Base-by-base conservation (phyloP, 2,113 vertebrate genomes). In the Beaufortia kweichowensis region DNA sequence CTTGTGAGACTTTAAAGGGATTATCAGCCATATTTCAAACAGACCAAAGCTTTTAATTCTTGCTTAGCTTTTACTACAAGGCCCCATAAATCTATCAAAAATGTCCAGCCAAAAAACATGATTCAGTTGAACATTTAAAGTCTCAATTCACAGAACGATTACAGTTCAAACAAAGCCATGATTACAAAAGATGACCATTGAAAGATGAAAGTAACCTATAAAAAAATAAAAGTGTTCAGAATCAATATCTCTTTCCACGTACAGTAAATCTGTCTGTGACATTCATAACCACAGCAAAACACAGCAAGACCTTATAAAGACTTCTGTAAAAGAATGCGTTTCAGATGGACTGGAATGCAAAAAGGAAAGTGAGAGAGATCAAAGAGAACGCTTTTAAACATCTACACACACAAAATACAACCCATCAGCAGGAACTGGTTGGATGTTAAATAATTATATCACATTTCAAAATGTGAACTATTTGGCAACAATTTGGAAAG, bases 261-360 rank as follows among this genome's bases (percentile, higher is more conserved):
- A 15, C 23, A 69, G 76, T 70, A 79, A 79, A 76, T 71, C 72
- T 28, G 35, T 33, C 67, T 69, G 31, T 39, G 33, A 26, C 19
- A 53, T 15, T 46, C 43, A 46, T 53, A 53, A 53, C 67, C 41
- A 24, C 35, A n/a, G n/a, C 63, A 23, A 4, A 70, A 80, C 57
- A 80, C 70, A 76, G 33, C 28, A 55, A 69, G 31, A 24, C 79
- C 76, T 75, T 76, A 75, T 75, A 79, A 82, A 82, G 64, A 15
- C 78, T 72, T 68, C 76, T 62, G 35, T 63, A 59, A 57, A 61
- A 81, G 75, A 77, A 78, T n/a, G 76, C 43, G 19, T 57, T 81
- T 75, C 14, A 78, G 63, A 69, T 67, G 8, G 78, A 68, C 39
- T 31, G 76, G 62, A 69, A 66, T 33, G 43, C 6, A 39, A 21